Evolutionary conservation across 2,888 invertebrate genomes (phyloP).

Genomic region (Hedya salicella): DNA sequence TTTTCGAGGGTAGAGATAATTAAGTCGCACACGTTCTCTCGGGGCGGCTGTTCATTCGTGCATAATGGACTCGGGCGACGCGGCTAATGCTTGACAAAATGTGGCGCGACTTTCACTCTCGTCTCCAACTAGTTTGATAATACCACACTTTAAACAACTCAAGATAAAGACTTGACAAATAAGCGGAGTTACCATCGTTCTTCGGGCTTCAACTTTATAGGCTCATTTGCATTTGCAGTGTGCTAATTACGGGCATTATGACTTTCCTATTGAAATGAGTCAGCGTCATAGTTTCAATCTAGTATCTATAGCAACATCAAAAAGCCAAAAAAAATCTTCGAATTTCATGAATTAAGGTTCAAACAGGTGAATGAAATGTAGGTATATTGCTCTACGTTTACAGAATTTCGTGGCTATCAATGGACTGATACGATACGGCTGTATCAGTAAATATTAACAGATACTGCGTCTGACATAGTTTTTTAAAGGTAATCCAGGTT

Average conservation of each 20-base stretch:
- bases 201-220: neutral
- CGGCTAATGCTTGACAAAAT: slow-evolving; percentile 81
- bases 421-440: neutral
- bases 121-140: slow-evolving; percentile 63
- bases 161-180: slow-evolving; percentile 16
- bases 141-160: slow-evolving; percentile 13
- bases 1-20: slow-evolving; percentile 61
- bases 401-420: neutral
- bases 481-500: neutral
- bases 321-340: too few relatives aligned
- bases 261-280: neutral
- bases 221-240: slow-evolving; percentile 21
- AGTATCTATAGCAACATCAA: too few relatives aligned
- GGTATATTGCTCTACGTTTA: neutral
- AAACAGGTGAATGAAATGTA: neutral
- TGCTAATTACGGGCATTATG: slow-evolving; percentile 2
- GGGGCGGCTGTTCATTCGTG: slow-evolving; percentile 83
- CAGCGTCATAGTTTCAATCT: neutral
- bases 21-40: slow-evolving; percentile 80
- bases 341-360: too few relatives aligned
- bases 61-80: slow-evolving; percentile 80
- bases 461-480: slow-evolving; percentile 20
- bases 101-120: slow-evolving; percentile 82
- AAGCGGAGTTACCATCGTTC: neutral
- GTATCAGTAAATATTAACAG: slow-evolving; percentile 6